Base-by-base conservation (phyloP, 2,888 invertebrate genomes). In the Hydropsyche betteni region DNA sequence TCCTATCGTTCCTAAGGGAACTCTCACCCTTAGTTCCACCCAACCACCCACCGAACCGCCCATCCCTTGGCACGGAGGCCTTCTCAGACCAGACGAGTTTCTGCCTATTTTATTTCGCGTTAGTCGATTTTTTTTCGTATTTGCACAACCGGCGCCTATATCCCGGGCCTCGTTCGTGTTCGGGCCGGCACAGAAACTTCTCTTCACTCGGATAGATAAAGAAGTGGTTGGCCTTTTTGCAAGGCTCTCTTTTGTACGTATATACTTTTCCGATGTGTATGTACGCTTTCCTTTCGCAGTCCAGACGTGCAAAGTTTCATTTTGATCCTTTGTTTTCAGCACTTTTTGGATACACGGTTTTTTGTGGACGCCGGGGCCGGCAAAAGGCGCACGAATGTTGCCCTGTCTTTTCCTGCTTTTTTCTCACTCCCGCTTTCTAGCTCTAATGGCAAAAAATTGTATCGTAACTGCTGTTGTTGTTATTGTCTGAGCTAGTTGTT, bases 281-380 rank as follows among this genome's bases (percentile, higher is more conserved):
- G 55, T 55, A n/a, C 12, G n/a, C 12, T 36, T 68, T 78, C 74
- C 76, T 74, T 76, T 76, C 68, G 74, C 64, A 44, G 71, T 69
- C 72, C 75, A 70, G 76, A 75, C 76, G 78, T 70, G 76, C 76
- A 75, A 78, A 76, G 75, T 76, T 78, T 78, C 74, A 76, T 78
- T 78, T 78, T 76, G 76, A 78, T 78, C 78, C 76, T 76, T 78
- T 78, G 76, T 78, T 78, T 76, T 75, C 75, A 74, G 76, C 75
- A 75, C 75, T 76, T 78, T 78, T 78, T 74, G 71, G 75, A 76
- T 76, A 75, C 76, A 75, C 74, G 73, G 75, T 75, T 78, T 76
- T 64, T 71, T 69, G 55, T 33, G 72, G 72, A 69, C 74, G 33
- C 68, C 33, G 61, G 24, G 24, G 33, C 61, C 34, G 61, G 72